Percentiles rank a stretch among this genome's conserved stretches.
phyloP scores from a whole-genome alignment of 2,888 invertebrate genomes.

The Lasioglossum zephyrum region DNA sequence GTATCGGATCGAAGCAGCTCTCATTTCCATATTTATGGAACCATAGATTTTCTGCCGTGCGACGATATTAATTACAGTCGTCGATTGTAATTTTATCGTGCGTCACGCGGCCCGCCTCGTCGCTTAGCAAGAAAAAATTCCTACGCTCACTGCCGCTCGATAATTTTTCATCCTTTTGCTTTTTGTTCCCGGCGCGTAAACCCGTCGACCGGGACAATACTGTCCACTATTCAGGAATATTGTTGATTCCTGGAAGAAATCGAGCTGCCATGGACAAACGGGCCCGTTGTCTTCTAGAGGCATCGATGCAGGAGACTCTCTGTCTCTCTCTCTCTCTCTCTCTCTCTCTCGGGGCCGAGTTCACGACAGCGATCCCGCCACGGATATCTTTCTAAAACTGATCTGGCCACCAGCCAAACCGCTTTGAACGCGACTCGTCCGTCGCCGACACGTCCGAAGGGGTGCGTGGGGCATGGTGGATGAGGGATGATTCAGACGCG shows the following conservation, averaged over 20 bases:
- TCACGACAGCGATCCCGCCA: slow-evolving; percentile 33
- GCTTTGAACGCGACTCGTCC: slow-evolving; percentile 28
- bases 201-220: slow-evolving; percentile 16
- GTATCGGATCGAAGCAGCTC: slow-evolving; percentile 18
- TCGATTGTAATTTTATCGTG: slow-evolving; percentile 11
- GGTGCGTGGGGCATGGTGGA: slow-evolving; percentile 15
- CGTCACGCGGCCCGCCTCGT: background rate
- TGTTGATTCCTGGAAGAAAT: slow-evolving; percentile 44
- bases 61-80: slow-evolving; percentile 26
- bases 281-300: slow-evolving; percentile 41
- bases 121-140: background rate
- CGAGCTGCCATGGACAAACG: slow-evolving; percentile 29
- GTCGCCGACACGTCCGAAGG: background rate
- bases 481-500: background rate
- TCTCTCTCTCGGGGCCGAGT: background rate
- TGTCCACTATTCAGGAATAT: slow-evolving; percentile 40
- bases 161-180: background rate
- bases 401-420: slow-evolving; percentile 54
- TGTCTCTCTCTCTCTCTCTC: background rate
- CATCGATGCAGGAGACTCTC: slow-evolving; percentile 33
- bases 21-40: slow-evolving; percentile 34
- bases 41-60: background rate
- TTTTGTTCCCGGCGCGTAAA: background rate
- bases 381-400: slow-evolving; percentile 63
- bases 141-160: background rate